Evolutionary conservation across 2,888 invertebrate genomes (phyloP), one percentile per base, ranked within the genome.

Genomic region (Leptopterna dolabrata): DNA sequence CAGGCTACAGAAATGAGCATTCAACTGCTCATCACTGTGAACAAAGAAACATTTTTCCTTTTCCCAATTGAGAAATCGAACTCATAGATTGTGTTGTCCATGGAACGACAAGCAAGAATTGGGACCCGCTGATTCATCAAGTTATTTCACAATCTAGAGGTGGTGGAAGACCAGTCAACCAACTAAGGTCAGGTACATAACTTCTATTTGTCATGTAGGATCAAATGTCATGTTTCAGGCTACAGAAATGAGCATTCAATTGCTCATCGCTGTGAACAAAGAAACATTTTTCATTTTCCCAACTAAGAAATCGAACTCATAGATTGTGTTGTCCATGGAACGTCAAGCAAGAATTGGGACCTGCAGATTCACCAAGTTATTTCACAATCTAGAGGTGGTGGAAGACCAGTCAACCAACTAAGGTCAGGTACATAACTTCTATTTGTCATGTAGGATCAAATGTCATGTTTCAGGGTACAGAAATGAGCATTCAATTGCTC

Each of bases 321-420:
- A 29, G 81, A 81, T 81, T 16, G 29, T n/a, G n/a, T 43, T 24
- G 13, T 27, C 81, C 51, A 30, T 30, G 81, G 29, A 51, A 27
- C 51, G 55, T 81, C 81, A 81, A 81, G 81, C 81, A 81, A 81
- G 27, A 36, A 30, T 13, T 78, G 78, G 78, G 78, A 47, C 36
- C 2, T n/a, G n/a, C n/a, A n/a, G n/a, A n/a, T n/a, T n/a, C n/a
- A n/a, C n/a, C 36, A 4, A 36, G 36, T 36, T 2, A 36, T 36
- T 36, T 36, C 2, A 36, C 36, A 36, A 36, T n/a, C n/a, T n/a
- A n/a, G n/a, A n/a, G 7, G 36, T 36, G 7, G 36, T 36, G 36
- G 7, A 4, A 36, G 36, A 36, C 36, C 36, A 36, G 7, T 2
- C 7, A 36, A n/a, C n/a, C n/a, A n/a, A n/a, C n/a, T n/a, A n/a